Base-by-base conservation (phyloP, 2,888 invertebrate genomes). In the Anarsia innoxiella region DNA sequence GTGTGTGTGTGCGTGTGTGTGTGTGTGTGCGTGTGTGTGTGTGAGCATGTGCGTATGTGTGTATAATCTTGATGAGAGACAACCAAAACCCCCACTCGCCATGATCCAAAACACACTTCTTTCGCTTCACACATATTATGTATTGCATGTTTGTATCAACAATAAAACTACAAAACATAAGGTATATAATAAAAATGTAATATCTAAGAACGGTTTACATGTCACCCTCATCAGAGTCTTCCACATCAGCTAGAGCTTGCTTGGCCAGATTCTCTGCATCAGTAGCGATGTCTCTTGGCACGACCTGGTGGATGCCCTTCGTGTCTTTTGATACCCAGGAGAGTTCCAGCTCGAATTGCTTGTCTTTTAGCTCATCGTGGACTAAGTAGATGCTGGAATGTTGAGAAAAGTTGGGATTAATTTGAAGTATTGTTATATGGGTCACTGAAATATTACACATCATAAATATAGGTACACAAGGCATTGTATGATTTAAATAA, bases 281-380 rank as follows among this genome's bases (percentile, higher is more conserved):
- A 1, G 88, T 78, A 56, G 90, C 93, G 0, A 94, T 66, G 26
- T 88, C 89, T 1, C 87, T 83, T 0, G 96, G 95, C 9, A 97
- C 96, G 41, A 92, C 73, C 59, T 93, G 88, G 76, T 97, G 96
- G 36, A 86, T 79, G 0, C 97, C 97, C 10, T 90, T 86, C 0
- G 92, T 92, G 42, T 90, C 91, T 56, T 90, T 90, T 36, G 95
- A 93, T 9, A 97, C 95, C 93, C 98, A 96, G 36, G 97, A 96
- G 57, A 99, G 88, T 75, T 99, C 98, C 54, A 97, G 83, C 65
- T 97, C 97, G 68, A 99, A 99, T 54, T 95, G 92, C 72, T 96
- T 96, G 77, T 96, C 96, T 78, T 99, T 99, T 3, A 98, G 87
- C 71, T 99, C 95, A 66, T 96, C 95, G 53, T 96, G 95, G 1